Base-by-base conservation (phyloP, 2,797 vertebrate genomes). In the Halcyon chelicuti region DNA sequence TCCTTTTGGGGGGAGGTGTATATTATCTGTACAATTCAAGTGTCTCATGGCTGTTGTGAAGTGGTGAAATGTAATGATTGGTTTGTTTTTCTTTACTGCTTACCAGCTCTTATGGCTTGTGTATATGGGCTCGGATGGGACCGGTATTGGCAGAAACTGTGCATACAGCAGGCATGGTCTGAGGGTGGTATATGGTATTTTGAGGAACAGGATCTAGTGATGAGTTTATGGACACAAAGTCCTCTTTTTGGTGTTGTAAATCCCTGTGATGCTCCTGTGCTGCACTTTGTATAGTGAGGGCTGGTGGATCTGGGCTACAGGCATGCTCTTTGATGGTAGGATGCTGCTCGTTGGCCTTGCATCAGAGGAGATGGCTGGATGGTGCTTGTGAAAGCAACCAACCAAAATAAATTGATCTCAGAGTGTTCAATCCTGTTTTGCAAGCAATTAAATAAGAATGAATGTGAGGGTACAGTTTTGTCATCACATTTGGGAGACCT, bases 381-480 rank as follows among this genome's bases (percentile, higher is more conserved):
- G 46, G 25, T 62, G 39, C 79, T 93, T 92, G 61, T 4, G 21
- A 78, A 77, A 93, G 66, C 46, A 81, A 49, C 1, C 8, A 68
- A 86, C 40, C 39, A 49, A 88, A 95, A 92, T 39, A 92, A 86
- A 86, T 61, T 57, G 68, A 95, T 75, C 82, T 86, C 31, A 6
- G n/a, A 75, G 60, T 78, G 82, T 88, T 88, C 82, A 90, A 46
- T 86, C 87, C 82, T 94, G 88, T 93, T 96, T 94, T 84, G 70
- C 91, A 81, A 93, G 85, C 66, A 86, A 91, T 85, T 95, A 92
- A 91, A 90, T 77, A 58, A 83, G 81, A 78, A 89, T 42, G 67
- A 90, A 51, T 75, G 14, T 8, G 17, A 80, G 25, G 35, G 55
- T 88, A 71, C 0, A 6, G 44, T 78, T 86, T 81, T 86, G 44